phyloP scores from a whole-genome alignment of 1,140 invertebrate species.

The Drosophila oshimai region DNA sequence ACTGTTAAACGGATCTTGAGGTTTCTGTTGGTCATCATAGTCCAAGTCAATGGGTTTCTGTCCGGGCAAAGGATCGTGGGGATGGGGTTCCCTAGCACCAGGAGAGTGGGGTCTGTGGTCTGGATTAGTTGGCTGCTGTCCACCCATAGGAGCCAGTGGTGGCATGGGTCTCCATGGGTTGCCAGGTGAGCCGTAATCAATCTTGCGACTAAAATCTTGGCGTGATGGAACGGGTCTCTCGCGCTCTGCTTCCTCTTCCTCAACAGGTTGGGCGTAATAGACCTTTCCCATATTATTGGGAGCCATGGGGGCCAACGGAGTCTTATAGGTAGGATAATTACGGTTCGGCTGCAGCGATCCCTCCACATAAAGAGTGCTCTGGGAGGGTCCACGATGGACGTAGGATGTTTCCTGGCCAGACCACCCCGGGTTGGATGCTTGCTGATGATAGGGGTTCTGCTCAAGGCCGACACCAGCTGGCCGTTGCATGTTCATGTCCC shows the following conservation, averaged over 20 bases:
- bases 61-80: background rate
- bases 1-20: background rate
- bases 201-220: constrained; percentile 45
- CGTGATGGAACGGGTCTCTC: constrained; percentile 15
- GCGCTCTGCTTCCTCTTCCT: constrained; percentile 2
- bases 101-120: constrained; percentile 21
- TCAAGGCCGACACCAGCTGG: constrained; percentile 47
- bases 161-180: constrained; percentile 32
- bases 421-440: constrained; percentile 21
- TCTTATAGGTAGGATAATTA: constrained; percentile 69
- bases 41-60: constrained; percentile 21
- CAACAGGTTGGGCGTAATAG: constrained; percentile 63
- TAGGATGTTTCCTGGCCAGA: constrained; percentile 43
- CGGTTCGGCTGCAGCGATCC: constrained; percentile 72
- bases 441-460: background rate
- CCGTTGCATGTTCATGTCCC: constrained; percentile 67
- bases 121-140: constrained; percentile 44
- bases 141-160: constrained; percentile 16
- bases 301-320: constrained; percentile 63
- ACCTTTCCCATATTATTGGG: constrained; percentile 17
- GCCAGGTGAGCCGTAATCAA: constrained; percentile 17
- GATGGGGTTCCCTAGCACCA: constrained; percentile 2
- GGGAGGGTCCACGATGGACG: constrained; percentile 33
- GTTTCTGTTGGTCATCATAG: constrained; percentile 3
- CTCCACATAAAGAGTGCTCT: constrained; percentile 63